Evolutionary conservation across 2,797 vertebrate species (phyloP).

Genomic region (Chaunax sp.): DNA sequence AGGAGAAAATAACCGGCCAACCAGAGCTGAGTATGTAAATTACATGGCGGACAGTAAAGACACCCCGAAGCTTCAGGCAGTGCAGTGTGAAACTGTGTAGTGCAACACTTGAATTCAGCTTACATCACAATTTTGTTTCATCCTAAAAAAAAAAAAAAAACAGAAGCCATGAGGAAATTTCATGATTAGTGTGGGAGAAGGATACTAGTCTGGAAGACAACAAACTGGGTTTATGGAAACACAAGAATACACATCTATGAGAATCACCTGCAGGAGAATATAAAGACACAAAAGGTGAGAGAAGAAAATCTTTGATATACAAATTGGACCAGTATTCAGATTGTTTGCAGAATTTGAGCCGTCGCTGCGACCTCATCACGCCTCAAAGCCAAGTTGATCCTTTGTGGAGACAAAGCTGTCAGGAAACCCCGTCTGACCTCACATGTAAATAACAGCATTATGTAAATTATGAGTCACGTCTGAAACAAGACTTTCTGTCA

Average conservation of each 20-base stretch:
- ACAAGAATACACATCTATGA: too few species aligned
- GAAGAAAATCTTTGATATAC: too few species aligned
- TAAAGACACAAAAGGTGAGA: too few species aligned
- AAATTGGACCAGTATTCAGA: too few species aligned
- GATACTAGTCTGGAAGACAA: too few species aligned
- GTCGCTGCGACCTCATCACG: slow-evolving; percentile 4
- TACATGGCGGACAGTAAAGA: too few species aligned
- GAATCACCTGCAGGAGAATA: too few species aligned
- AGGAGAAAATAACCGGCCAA: too few species aligned
- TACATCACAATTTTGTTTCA: slow-evolving; percentile 6
- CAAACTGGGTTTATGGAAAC: too few species aligned
- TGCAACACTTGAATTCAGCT: slow-evolving; percentile 21
- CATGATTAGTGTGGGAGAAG: too few species aligned
- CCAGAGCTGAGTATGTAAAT: too few species aligned
- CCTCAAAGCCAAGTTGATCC: slow-evolving; percentile 5
- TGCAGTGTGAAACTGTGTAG: slow-evolving; percentile 3
- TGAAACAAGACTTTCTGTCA: neutral
- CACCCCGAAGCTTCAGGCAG: too few species aligned
- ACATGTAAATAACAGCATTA: slow-evolving; percentile 13
- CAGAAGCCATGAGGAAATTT: neutral
- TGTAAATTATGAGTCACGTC: slow-evolving; percentile 17
- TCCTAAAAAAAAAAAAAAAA: neutral
- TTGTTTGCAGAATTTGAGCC: slow-evolving; percentile 10
- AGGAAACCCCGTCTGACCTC: slow-evolving; percentile 9
- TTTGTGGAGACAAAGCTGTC: slow-evolving; percentile 10